Evolutionary conservation across 2,888 invertebrate genomes (phyloP), one percentile per base, ranked within the genome.

Genomic region (Synergus japonicus): DNA sequence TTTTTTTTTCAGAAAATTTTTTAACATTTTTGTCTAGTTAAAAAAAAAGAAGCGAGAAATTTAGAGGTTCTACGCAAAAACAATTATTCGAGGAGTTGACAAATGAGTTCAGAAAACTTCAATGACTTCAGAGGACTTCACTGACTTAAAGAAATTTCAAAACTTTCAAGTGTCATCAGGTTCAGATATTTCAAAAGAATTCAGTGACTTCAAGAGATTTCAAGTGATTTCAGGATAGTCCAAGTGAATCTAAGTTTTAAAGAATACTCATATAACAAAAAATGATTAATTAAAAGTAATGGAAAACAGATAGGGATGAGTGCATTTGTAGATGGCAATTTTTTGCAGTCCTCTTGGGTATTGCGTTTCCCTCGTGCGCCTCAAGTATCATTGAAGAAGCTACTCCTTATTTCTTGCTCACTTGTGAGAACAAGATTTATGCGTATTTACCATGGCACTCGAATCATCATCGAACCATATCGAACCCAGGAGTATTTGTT

Each of bases 401-500:
- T 37, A 46, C 22, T 46, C 49, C 69, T 49, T 15, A 10, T 22
- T 49, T 54, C 37, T 73, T 60, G 10, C 73, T 22, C 13, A 49
- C 73, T 73, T 49, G 73, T 73, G 73, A 54, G 73, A 54, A 73
- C 54, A 73, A 29, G 73, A 73, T 73, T 73, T 73, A 69, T 69
- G 69, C 69, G 29, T 69, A 73, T 73, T 73, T 54, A 49, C 49
- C 15, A 29, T 73, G 49, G 54, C 73, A 73, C 54, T 73, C 73
- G 73, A 37, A 54, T 73, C 73, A 73, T 73, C 73, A 73, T 73
- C 73, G 73, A 73, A 73, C 73, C 73, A 73, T 73, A 73, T 73
- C 73, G 73, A 73, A 73, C 73, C 73, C 73, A 73, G 73, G 73
- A 73, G 49, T 73, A 73, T 73, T 73, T 73, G 54, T 73, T 73